phyloP scores from a whole-genome alignment of 2,888 invertebrate species.

The Synanthedon formicaeformis region DNA sequence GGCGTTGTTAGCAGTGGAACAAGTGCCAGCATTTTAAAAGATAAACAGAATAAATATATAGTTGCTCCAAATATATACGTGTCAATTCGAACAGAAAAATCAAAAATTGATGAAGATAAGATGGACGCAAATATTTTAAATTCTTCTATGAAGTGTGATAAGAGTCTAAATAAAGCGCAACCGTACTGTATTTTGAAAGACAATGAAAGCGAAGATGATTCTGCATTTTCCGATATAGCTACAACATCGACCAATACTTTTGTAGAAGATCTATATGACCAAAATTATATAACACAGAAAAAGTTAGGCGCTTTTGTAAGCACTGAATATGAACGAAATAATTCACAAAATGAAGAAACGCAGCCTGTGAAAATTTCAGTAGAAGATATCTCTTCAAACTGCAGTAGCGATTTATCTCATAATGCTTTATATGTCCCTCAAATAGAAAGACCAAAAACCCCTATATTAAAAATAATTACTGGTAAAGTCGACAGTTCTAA shows the following conservation, averaged over 20 bases:
- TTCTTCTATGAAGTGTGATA: background rate
- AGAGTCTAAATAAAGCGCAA: background rate
- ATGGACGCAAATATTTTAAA: background rate
- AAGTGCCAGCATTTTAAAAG: constrained; percentile 13
- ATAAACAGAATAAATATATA: constrained; percentile 40
- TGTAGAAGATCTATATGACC: constrained; percentile 31
- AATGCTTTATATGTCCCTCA: constrained; percentile 39
- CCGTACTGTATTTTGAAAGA: constrained; percentile 12
- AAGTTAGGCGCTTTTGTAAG: constrained; percentile 39
- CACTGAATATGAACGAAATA: constrained; percentile 52
- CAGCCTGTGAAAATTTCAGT: constrained; percentile 34
- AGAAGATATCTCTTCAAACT: constrained; percentile 13
- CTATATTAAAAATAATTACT: constrained; percentile 51
- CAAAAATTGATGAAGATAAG: constrained; percentile 9
- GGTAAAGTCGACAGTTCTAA: constrained; percentile 30
- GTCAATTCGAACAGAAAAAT: constrained; percentile 42
- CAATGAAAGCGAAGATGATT: constrained; percentile 25
- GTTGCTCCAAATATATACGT: constrained; percentile 53
- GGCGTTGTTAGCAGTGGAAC: background rate
- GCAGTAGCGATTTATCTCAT: constrained; percentile 9
- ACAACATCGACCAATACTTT: constrained; percentile 44
- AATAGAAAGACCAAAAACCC: constrained; percentile 46
- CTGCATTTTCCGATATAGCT: constrained; percentile 17
- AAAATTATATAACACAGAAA: constrained; percentile 34
- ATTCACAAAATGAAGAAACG: constrained; percentile 47